Evolutionary conservation across 2,888 invertebrate genomes (phyloP).

Genomic region (Amitus sp.): DNA sequence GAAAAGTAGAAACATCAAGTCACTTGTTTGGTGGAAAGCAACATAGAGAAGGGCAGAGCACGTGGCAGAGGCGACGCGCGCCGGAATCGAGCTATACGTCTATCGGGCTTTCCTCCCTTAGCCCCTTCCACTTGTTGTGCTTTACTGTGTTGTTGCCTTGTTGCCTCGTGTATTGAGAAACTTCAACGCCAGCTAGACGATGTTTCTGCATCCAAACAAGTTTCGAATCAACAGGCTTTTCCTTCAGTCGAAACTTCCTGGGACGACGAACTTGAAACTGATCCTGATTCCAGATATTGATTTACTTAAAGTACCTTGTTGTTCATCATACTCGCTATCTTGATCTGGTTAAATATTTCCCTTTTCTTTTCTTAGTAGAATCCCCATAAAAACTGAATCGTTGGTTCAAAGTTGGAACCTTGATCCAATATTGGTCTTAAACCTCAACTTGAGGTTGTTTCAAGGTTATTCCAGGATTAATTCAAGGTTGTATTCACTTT

Average conservation of each 20-base stretch:
- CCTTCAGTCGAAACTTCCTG: conserved; percentile 15
- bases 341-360: no score
- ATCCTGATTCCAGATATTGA: no score
- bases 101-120: conserved; percentile 59
- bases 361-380: no score
- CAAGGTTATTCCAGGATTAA: no score
- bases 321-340: no score
- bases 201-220: conserved; percentile 53
- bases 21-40: conserved; percentile 52
- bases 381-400: no score
- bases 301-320: no score
- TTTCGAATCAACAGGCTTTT: conserved; percentile 61
- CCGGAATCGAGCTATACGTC: conserved; percentile 56
- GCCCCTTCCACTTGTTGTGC: conserved; percentile 65
- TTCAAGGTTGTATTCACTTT: no score
- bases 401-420: no score
- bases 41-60: conserved; percentile 49
- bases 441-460: no score
- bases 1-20: conserved; percentile 17
- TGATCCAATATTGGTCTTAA: no score
- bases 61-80: conserved; percentile 62
- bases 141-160: conserved; percentile 63
- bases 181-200: conserved; percentile 66
- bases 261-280: no score
- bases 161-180: conserved; percentile 65